A percentile compares a stretch with the other conserved stretches of the same genome.
Conservation (phyloP, 1,140 invertebrate species). For the Papilio aristodemus region DNA sequence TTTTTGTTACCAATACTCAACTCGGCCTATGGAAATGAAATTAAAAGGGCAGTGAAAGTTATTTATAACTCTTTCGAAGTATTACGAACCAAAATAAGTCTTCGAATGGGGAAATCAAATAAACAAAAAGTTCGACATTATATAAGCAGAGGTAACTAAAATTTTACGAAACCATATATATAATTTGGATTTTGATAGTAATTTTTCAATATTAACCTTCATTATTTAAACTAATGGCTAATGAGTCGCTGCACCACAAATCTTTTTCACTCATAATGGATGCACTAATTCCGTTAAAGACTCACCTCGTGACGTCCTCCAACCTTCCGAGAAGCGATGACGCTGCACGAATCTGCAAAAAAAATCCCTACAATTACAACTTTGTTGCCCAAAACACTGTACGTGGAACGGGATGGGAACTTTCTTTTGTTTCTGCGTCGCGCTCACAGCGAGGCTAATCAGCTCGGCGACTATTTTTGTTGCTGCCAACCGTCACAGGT, state of each 20-base stretch:
- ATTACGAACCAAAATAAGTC: constrained; percentile 12
- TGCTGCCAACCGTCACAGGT: constrained; percentile 50
- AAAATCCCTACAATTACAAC: constrained; percentile 64
- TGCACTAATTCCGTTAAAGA: constrained; percentile 54
- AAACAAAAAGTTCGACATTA: constrained; percentile 34
- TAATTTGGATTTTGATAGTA: constrained; percentile 35
- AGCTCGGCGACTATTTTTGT: constrained; percentile 56
- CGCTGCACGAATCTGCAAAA: constrained; percentile 44
- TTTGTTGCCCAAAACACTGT: constrained; percentile 56
- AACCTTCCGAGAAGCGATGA: constrained; percentile 71
- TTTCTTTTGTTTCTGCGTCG: constrained; percentile 66
- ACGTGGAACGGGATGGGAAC: constrained; percentile 53
- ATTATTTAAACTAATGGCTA: constrained; percentile 49
- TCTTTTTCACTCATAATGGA: constrained; percentile 47
- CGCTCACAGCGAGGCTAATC: constrained; percentile 57
- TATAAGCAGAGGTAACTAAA: constrained; percentile 41
- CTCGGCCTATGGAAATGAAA: not conserved
- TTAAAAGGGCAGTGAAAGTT: not conserved
- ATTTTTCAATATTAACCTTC: constrained; percentile 52
- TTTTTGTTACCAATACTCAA: constrained; percentile 1
- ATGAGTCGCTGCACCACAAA: constrained; percentile 57
- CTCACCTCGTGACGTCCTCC: constrained; percentile 58
- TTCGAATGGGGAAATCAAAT: not conserved
- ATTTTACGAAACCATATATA: not conserved
- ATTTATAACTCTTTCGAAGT: constrained; percentile 18